Evolutionary conservation across 2,888 invertebrate species (phyloP).

Genomic region (Heliconius aoede): DNA sequence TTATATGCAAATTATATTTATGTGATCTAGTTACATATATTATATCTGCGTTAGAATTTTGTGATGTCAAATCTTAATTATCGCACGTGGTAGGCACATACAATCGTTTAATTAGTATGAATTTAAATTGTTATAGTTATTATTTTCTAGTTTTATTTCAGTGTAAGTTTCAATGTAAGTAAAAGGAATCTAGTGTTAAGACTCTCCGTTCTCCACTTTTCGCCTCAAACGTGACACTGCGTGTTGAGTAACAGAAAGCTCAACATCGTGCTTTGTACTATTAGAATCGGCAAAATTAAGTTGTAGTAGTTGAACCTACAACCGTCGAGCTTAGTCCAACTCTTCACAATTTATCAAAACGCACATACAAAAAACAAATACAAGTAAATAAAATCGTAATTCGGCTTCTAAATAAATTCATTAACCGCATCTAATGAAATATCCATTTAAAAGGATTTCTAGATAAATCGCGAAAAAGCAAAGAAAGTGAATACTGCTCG

Average conservation of each 20-base stretch:
- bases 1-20: conserved; percentile 51
- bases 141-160: background rate
- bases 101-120: background rate
- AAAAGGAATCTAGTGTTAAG: no score
- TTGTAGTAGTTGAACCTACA: no score
- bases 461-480: conserved; percentile 30
- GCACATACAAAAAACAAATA: background rate
- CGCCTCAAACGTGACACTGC: no score
- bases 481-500: conserved; percentile 21
- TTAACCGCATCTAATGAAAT: conserved; percentile 17
- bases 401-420: conserved; percentile 12
- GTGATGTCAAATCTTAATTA: background rate
- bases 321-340: no score
- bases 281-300: no score
- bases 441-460: conserved; percentile 10
- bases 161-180: background rate
- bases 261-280: no score
- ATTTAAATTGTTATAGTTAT: background rate
- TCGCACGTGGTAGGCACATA: background rate
- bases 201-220: no score
- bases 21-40: conserved; percentile 36
- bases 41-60: conserved; percentile 22
- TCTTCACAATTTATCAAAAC: background rate
- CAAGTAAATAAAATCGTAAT: background rate
- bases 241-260: no score